These are phyloP conservation scores for Syngnathus rostellatus DNA, from an alignment of 2,797 vertebrate species.

Conservation along the genomic window DNA sequence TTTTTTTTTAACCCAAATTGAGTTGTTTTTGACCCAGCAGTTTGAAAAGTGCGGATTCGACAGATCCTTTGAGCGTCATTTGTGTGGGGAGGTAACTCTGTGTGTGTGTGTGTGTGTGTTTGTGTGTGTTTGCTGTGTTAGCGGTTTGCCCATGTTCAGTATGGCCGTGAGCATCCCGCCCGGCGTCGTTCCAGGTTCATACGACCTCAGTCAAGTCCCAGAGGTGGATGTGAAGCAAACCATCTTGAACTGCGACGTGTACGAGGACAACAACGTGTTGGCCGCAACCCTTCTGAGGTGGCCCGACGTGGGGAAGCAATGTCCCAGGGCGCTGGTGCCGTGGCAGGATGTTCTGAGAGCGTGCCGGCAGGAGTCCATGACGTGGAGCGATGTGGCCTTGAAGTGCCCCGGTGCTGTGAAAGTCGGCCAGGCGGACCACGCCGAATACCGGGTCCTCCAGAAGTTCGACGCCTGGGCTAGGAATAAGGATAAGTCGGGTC, in stretches of 20 bases:
- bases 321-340: not conserved
- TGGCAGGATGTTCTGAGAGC: not conserved
- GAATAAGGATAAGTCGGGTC: not conserved
- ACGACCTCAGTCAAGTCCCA: not conserved
- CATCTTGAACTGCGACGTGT: not conserved
- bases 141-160: slow-evolving; percentile 15
- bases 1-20: no score
- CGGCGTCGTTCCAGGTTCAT: rapidly evolving
- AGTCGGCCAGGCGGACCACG: slow-evolving; percentile 4
- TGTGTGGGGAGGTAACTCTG: no score
- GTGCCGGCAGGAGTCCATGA: not conserved
- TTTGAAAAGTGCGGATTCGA: no score
- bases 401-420: not conserved
- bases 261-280: not conserved
- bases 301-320: not conserved
- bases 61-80: no score
- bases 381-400: not conserved
- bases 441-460: slow-evolving; percentile 12
- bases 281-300: slow-evolving; percentile 11
- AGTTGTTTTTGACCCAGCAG: no score
- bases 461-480: not conserved
- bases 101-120: no score
- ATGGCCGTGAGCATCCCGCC: slow-evolving; percentile 17
- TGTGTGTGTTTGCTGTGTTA: slow-evolving; percentile 1
- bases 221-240: not conserved